These are phyloP conservation scores for Galendromus occidentalis DNA, from an alignment of 1,140 invertebrate genomes.

Conservation along the genomic window DNA sequence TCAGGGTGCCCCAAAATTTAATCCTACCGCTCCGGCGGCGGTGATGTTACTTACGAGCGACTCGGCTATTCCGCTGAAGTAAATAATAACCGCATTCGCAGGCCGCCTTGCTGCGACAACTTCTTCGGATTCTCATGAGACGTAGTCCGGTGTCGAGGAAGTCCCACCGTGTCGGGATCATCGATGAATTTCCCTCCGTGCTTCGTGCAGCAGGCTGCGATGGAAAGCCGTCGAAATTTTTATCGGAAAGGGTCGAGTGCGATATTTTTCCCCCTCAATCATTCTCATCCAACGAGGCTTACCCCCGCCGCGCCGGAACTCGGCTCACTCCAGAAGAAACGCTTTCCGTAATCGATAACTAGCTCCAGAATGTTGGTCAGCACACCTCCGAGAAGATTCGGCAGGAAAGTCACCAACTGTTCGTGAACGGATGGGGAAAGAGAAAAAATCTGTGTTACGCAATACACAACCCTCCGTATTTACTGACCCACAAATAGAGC, in stretches of 20 bases:
- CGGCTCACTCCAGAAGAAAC: not conserved
- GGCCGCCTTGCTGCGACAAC: not conserved
- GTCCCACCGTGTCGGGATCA: not conserved
- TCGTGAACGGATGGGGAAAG: not conserved
- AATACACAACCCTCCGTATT: too few species aligned
- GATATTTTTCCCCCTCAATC: not conserved
- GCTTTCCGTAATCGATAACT: not conserved
- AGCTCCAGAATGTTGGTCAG: not conserved
- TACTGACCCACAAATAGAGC: too few species aligned
- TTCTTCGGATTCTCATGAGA: not conserved
- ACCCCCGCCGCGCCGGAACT: not conserved
- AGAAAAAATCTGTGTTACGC: too few species aligned
- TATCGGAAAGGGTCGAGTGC: too few species aligned
- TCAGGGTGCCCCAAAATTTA: too few species aligned
- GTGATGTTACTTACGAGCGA: not conserved
- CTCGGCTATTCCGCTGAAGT: not conserved
- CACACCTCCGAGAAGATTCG: slow-evolving; percentile 4
- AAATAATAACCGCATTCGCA: not conserved
- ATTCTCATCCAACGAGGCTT: not conserved
- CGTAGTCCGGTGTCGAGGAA: not conserved
- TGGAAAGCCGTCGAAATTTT: not conserved
- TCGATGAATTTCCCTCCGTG: too few species aligned
- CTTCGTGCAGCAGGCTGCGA: not conserved
- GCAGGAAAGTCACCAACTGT: slow-evolving; percentile 4
- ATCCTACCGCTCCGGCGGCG: too few species aligned